Evolutionary conservation across 2,888 invertebrate species (phyloP), one percentile per base, ranked within the genome.

Genomic region (Aspidiotus rigidus): DNA sequence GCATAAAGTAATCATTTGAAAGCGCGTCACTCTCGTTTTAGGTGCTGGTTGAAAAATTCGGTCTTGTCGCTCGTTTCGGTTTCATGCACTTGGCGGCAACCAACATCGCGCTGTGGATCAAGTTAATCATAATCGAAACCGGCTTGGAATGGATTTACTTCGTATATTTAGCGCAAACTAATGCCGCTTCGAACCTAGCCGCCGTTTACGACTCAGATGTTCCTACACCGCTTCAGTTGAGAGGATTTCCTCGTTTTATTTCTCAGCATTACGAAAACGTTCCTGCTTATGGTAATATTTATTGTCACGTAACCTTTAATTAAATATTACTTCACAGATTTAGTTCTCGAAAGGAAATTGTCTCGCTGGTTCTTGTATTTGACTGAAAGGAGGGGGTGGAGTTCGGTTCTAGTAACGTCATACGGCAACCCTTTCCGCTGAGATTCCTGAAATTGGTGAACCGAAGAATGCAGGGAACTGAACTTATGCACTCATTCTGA

Each of bases 31-130:
- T 13, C n/a, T 11, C 49, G 6, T 64, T 72, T 7, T 73, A 82
- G 82, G 81, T 81, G 44, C 76, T 81, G 17, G 81, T 82, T 8
- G 81, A 81, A 74, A 78, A 77, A 72, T 81, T 81, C 70, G 81
- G 81, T 7, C 75, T 80, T 56, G 78, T 79, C 9, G 81, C 81
- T 1, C 76, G 81, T 72, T 81, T 82, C 71, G 82, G 82, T 7
- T 81, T 83, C 74, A 81, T 81, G 74, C 82, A 83, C 72, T 75
- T 83, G 54, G 79, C 81, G 8, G 82, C 82, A 7, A 82, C 82
- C 2, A 82, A 83, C 74, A 75, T 83, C 42, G 81, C 82, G 0
- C 77, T 82, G 41, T 82, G 82, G 82, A 77, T 79, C 15, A 79
- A 81, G 39, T 76, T 81, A 40, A 78, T 82, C 9, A 79, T 82